A percentile compares a stretch with the other conserved stretches of the same genome.
These are phyloP conservation scores for Euleptes europaea DNA, from an alignment of 2,113 vertebrate genomes.

Conservation along the genomic window DNA sequence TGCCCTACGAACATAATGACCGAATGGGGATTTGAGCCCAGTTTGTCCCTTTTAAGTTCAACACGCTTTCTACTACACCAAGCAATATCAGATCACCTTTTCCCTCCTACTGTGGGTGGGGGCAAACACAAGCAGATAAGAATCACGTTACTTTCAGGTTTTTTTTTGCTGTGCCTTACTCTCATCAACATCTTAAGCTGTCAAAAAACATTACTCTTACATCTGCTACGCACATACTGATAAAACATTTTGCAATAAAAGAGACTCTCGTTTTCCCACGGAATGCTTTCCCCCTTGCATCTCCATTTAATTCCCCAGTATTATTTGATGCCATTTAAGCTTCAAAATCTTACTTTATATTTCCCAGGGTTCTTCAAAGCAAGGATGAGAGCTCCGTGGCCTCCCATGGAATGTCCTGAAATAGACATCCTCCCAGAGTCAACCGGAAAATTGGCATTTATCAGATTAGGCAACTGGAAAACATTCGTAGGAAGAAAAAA, in stretches of 20 bases:
- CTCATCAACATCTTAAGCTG: no score
- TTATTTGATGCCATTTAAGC: neutral
- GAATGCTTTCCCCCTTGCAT: neutral
- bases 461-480: slow-evolving; percentile 85
- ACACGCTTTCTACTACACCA: no score
- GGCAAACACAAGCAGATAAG: no score
- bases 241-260: neutral
- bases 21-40: no score
- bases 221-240: no score
- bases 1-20: no score
- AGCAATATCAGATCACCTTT: no score
- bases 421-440: slow-evolving; percentile 88
- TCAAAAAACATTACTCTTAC: no score
- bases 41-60: no score
- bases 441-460: slow-evolving; percentile 89
- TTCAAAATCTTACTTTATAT: slow-evolving; percentile 81
- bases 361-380: slow-evolving; percentile 91
- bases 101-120: no score
- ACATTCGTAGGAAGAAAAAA: slow-evolving; percentile 4
- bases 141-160: no score
- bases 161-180: no score
- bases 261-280: neutral
- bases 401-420: slow-evolving; percentile 93
- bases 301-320: neutral
- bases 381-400: slow-evolving; percentile 86